Evolutionary conservation across 2,888 invertebrate species (phyloP), one percentile per base, ranked within the genome.

Genomic region (Zonitis immaculata): DNA sequence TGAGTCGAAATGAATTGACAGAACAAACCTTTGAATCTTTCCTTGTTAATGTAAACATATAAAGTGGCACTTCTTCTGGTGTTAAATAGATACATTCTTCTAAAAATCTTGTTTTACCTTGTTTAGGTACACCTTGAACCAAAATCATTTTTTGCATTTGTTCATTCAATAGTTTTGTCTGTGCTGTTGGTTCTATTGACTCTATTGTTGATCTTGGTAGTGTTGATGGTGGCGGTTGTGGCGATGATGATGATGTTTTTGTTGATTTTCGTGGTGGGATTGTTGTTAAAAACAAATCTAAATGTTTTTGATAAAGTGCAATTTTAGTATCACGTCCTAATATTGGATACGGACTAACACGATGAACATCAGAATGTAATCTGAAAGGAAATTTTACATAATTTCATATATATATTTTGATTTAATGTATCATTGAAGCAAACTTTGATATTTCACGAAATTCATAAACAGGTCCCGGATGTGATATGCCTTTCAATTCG

Each of bases 391-490:
- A 28, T 9, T 28, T n/a, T n/a, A n/a, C n/a, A n/a, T n/a, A n/a
- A n/a, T n/a, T n/a, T n/a, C n/a, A n/a, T n/a, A n/a, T n/a, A n/a
- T n/a, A n/a, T n/a, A n/a, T n/a, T n/a, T n/a, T n/a, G n/a, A n/a
- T n/a, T n/a, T n/a, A n/a, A n/a, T n/a, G n/a, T n/a, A n/a, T n/a
- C n/a, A n/a, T n/a, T n/a, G n/a, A n/a, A n/a, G n/a, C n/a, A n/a
- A n/a, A 55, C 54, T 53, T 44, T 52, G 65, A 52, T 53, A 71
- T 67, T 57, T 79, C 78, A 3, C 70, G 61, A 62, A 82, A 86
- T 67, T 86, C 82, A 61, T 86, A 87, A 57, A 86, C 77, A 0
- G 85, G 84, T 3, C 85, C 86, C 1, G 82, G 79, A 45, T 81
- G 79, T 0, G 76, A 71, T 22, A 86, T 81, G 3, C 86, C 86